Conservation (phyloP, 2,797 vertebrate genomes). For the Pagetopsis macropterus region DNA sequence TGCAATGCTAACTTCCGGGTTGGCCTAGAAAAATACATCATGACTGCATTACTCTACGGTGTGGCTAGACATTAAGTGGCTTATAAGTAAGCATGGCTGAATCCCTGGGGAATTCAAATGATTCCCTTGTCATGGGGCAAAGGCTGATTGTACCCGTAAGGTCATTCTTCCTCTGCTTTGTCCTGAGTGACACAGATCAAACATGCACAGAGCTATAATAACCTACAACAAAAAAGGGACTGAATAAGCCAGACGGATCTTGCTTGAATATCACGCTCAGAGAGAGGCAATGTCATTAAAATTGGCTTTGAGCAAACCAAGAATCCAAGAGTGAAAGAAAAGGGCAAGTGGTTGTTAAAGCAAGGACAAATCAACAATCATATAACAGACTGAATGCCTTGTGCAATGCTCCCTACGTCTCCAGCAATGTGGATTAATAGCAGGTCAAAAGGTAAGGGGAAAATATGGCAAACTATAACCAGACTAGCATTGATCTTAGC, state of each 20-base stretch:
- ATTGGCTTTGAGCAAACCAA: slow-evolving; percentile 27
- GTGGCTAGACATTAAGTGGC: slow-evolving; percentile 26
- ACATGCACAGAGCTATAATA: slow-evolving; percentile 47
- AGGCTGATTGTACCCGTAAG: slow-evolving; percentile 55
- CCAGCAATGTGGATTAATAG: slow-evolving; percentile 49
- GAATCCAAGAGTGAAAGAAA: slow-evolving; percentile 12
- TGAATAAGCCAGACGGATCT: slow-evolving; percentile 16
- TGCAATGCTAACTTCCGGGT: too few species aligned
- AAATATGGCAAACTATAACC: slow-evolving; percentile 21
- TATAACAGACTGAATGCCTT: slow-evolving; percentile 19
- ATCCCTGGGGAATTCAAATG: slow-evolving; percentile 39
- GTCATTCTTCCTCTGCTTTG: slow-evolving; percentile 63
- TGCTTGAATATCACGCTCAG: slow-evolving; percentile 16
- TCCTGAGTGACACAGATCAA: slow-evolving; percentile 46
- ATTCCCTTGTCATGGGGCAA: slow-evolving; percentile 57
- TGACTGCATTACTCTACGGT: too few species aligned
- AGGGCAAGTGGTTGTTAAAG: slow-evolving; percentile 32
- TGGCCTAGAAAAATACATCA: too few species aligned
- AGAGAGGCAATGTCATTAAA: slow-evolving; percentile 42
- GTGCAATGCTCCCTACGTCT: slow-evolving; percentile 13
- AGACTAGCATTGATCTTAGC: slow-evolving; percentile 36
- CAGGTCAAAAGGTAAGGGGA: slow-evolving; percentile 42
- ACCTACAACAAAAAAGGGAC: slow-evolving; percentile 45
- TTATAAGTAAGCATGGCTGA: slow-evolving; percentile 8
- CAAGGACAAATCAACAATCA: slow-evolving; percentile 22